Conservation (phyloP, 2,113 vertebrate genomes). For the Perccottus glenii region DNA sequence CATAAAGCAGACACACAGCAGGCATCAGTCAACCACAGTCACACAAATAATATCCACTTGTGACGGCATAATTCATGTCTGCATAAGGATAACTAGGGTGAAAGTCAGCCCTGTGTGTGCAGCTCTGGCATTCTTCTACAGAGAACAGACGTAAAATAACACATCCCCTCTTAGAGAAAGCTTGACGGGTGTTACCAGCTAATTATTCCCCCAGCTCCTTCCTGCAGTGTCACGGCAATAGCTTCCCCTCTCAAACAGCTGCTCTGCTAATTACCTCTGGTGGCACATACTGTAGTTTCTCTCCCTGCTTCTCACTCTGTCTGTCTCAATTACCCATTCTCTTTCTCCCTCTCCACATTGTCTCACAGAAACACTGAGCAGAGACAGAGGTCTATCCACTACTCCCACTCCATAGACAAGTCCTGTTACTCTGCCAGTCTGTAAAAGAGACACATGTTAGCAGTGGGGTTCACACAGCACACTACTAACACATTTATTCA, state of each 20-base stretch:
- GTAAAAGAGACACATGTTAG: slow-evolving; percentile 19
- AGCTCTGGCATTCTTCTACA: slow-evolving; percentile 45
- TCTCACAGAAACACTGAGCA: slow-evolving; percentile 40
- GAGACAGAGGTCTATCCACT: slow-evolving; percentile 48
- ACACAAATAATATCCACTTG: slow-evolving; percentile 13
- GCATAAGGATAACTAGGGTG: slow-evolving; percentile 6
- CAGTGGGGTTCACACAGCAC: slow-evolving; percentile 1
- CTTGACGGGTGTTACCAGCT: slow-evolving; percentile 77
- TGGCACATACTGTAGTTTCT: slow-evolving; percentile 52
- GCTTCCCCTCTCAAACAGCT: slow-evolving; percentile 66
- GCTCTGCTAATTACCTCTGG: slow-evolving; percentile 78
- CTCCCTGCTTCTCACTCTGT: slow-evolving; percentile 31
- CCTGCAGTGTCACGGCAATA: slow-evolving; percentile 71
- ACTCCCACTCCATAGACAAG: slow-evolving; percentile 35
- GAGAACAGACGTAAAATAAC: slow-evolving; percentile 63
- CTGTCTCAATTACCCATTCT: slow-evolving; percentile 60
- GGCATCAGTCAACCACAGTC: slow-evolving; percentile 15
- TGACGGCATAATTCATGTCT: slow-evolving; percentile 7
- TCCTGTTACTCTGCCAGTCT: slow-evolving; percentile 22
- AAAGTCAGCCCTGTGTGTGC: slow-evolving; percentile 21
- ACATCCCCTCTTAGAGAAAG: slow-evolving; percentile 66
- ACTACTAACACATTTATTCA: background rate
- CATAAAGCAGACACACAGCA: slow-evolving; percentile 24
- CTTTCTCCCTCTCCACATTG: slow-evolving; percentile 51
- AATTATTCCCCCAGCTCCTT: slow-evolving; percentile 79